A percentile compares a stretch with the other conserved stretches of the same genome.
Evolutionary conservation across 2,113 vertebrate species (phyloP).

Genomic region (Psilopogon haemacephalus): DNA sequence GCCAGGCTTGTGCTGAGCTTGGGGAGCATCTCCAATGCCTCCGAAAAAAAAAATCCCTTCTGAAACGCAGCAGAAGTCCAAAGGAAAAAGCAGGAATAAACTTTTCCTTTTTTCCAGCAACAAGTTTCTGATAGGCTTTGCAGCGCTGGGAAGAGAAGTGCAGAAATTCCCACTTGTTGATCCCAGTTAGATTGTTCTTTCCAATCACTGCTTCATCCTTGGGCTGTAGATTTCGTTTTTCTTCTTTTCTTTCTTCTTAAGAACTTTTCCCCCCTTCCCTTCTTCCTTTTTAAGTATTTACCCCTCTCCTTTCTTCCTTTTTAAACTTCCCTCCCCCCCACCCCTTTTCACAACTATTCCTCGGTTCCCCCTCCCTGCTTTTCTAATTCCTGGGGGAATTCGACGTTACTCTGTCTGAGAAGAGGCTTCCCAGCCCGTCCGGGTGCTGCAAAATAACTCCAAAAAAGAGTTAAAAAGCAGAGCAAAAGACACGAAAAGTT

Average conservation of each 20-base stretch:
- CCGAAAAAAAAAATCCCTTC: background rate
- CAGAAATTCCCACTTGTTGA: constrained; percentile 32
- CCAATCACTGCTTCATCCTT: background rate
- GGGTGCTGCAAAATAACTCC: background rate
- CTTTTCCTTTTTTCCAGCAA: background rate
- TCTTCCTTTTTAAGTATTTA: too few relatives aligned
- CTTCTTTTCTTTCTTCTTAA: background rate
- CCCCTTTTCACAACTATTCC: background rate
- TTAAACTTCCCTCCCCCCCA: background rate
- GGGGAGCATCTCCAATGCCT: background rate
- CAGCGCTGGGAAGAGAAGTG: background rate
- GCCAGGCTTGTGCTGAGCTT: background rate
- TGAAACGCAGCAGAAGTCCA: background rate
- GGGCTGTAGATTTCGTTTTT: background rate
- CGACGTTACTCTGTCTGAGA: background rate
- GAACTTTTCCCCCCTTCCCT: background rate
- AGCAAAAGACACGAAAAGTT: background rate
- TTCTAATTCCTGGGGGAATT: background rate
- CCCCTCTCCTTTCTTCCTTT: too few relatives aligned
- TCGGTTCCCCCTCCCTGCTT: background rate
- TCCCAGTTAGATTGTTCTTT: background rate
- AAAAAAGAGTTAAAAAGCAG: background rate
- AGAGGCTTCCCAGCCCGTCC: background rate
- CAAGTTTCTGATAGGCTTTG: background rate
- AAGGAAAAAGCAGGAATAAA: background rate